A percentile compares a stretch with the other conserved stretches of the same genome.
phyloP scores from a whole-genome alignment of 2,113 vertebrate species.

The Spermophilus dauricus region DNA sequence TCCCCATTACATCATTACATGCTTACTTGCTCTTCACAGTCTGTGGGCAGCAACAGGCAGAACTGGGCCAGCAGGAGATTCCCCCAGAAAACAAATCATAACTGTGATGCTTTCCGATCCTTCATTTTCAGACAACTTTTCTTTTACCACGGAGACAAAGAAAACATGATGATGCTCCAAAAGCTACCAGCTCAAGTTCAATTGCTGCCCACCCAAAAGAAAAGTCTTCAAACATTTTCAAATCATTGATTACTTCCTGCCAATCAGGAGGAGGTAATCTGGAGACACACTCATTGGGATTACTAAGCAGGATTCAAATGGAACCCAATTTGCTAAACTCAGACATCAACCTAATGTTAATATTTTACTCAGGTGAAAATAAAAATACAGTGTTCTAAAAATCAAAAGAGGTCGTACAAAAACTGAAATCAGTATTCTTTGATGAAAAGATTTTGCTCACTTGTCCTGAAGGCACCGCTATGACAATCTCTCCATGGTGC shows the following conservation, averaged over 20 bases:
- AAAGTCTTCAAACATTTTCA: not conserved
- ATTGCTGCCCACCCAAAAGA: not conserved
- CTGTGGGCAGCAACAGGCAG: not conserved
- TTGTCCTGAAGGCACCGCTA: conserved; percentile 30
- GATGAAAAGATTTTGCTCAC: conserved; percentile 30
- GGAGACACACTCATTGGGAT: not conserved
- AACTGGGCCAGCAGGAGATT: not conserved
- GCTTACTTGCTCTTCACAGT: not conserved
- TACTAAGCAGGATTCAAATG: not conserved
- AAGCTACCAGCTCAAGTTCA: not conserved
- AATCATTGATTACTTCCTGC: not conserved
- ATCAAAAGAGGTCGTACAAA: conserved; percentile 7
- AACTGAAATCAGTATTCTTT: conserved; percentile 22
- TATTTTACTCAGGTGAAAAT: conserved; percentile 57
- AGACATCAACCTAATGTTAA: not conserved
- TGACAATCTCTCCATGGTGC: not conserved
- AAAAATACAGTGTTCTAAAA: not conserved
- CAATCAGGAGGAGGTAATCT: not conserved
- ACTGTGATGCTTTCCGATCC: not conserved
- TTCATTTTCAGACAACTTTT: not conserved
- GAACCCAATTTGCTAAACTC: conserved; percentile 32
- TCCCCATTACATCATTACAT: not conserved
- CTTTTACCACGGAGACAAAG: not conserved
- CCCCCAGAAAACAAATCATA: not conserved
- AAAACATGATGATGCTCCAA: not conserved